Conservation (phyloP, 23 tunicate genomes). For the Aplidium turbinatum region DNA sequence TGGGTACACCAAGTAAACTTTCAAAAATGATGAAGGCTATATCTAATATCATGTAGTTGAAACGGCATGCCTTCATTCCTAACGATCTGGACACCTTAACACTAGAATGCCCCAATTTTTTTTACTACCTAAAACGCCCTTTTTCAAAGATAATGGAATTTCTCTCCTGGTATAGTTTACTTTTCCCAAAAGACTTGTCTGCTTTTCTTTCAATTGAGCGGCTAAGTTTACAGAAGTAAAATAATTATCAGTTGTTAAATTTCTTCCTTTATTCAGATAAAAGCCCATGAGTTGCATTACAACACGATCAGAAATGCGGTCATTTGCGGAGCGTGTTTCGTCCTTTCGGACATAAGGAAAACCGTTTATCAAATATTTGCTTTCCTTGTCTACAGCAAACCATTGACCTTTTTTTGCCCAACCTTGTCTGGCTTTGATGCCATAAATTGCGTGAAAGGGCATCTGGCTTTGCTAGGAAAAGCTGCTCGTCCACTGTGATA, state of each 20-base stretch:
- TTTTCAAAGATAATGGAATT: conserved; percentile 34
- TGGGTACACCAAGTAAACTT: too few species aligned
- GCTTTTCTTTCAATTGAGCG: conserved; percentile 30
- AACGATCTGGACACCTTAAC: too few species aligned
- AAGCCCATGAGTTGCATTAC: too few species aligned
- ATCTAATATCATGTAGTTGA: too few species aligned
- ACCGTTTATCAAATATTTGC: conserved; percentile 34
- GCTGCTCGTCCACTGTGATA: conserved; percentile 35
- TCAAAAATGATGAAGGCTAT: too few species aligned
- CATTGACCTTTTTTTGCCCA: conserved; percentile 13
- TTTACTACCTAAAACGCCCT: too few species aligned
- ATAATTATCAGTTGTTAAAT: conserved; percentile 9
- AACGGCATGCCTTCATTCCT: too few species aligned
- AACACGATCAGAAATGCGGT: conserved; percentile 21
- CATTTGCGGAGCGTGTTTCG: conserved; percentile 7
- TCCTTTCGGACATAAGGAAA: conserved; percentile 8
- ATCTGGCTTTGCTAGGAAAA: conserved; percentile 35
- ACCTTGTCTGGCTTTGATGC: conserved; percentile 21
- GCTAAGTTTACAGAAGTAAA: conserved; percentile 27
- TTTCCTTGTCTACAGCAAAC: conserved; percentile 30
- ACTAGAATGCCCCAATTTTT: too few species aligned
- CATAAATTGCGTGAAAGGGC: conserved; percentile 22
- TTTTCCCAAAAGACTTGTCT: conserved; percentile 29
- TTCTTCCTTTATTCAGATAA: conserved; percentile 16
- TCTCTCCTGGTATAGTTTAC: conserved; percentile 32